These are phyloP conservation scores for Hydrotaea cyrtoneurina DNA, from an alignment of 2,888 invertebrate genomes.

Conservation along the genomic window DNA sequence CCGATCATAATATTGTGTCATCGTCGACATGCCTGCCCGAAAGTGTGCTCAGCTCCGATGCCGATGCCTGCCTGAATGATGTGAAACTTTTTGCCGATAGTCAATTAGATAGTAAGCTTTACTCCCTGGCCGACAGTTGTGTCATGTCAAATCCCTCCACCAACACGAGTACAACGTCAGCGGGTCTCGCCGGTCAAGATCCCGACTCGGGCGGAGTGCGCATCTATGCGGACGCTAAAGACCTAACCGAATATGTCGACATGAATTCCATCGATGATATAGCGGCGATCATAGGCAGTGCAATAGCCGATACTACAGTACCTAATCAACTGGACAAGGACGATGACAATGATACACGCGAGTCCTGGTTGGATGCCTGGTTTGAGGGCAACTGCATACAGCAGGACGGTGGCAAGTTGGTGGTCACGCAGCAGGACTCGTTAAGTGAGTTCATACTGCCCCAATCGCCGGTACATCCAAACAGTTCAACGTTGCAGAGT, in stretches of 20 bases:
- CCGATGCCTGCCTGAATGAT: constrained; percentile 82
- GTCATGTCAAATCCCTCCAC: constrained; percentile 75
- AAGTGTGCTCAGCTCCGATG: constrained; percentile 82
- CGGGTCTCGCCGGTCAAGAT: constrained; percentile 80
- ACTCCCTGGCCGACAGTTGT: constrained; percentile 82
- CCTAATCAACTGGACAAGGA: constrained; percentile 87
- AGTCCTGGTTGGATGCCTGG: constrained; percentile 94
- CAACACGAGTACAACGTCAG: constrained; percentile 76
- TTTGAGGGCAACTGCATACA: constrained; percentile 90
- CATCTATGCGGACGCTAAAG: constrained; percentile 79
- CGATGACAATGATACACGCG: constrained; percentile 87
- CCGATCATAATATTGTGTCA: constrained; percentile 88
- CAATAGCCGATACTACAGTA: constrained; percentile 93
- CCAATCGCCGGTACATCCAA: constrained; percentile 84
- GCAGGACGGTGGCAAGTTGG: constrained; percentile 85
- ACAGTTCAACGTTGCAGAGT: constrained; percentile 88
- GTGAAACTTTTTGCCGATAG: constrained; percentile 84
- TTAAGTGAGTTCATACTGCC: constrained; percentile 86
- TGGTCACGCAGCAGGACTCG: constrained; percentile 85
- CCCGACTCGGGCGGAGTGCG: constrained; percentile 83
- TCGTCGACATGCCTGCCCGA: constrained; percentile 87
- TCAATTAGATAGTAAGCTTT: constrained; percentile 82
- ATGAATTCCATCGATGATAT: constrained; percentile 91
- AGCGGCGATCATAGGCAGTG: constrained; percentile 92
- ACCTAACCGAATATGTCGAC: constrained; percentile 82